Evolutionary conservation across 2,888 invertebrate species (phyloP), one percentile per base, ranked within the genome.

Genomic region (Blera fallax): DNA sequence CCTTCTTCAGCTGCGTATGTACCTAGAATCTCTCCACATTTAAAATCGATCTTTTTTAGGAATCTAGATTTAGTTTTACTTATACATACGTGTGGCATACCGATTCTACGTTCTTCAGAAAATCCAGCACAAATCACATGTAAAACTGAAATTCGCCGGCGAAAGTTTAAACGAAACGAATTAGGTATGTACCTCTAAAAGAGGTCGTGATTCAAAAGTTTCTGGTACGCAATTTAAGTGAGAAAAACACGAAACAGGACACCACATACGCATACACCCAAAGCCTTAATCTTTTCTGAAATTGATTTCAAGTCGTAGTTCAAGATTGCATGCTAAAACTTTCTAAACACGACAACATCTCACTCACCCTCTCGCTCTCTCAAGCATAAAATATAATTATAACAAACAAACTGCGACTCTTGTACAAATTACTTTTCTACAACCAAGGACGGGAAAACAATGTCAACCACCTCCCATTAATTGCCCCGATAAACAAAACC

Each of bases 401-500:
- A 16, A 37, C 34, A 37, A 21, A 73, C 62, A 52, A 62, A 29
- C 50, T 62, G 14, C 50, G 60, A 73, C 29, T 62, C 18, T 34
- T 14, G 40, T 62, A 40, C 62, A 64, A 73, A 62, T 52, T 50
- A 52, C 40, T 16, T 43, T 52, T 29, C 40, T 52, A 64, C 62
- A 32, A 29, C 10, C 40, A 52, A 50, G 40, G 16, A 27, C 32
- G 21, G 8, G n/a, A 74, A 32, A 64, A 65, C 69, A 76, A 82
- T 77, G 64, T 65, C 65, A 77, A 82, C 8, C 18, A 2, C 54
- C 29, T n/a, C n/a, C 56, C 32, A 70, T 45, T 72, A 72, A 77
- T 77, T 77, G 77, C 70, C 64, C n/a, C 52, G 43, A 82, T 82
- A 82, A 82, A 82, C 70, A 58, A 70, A 70, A 58, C 58, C 50